Evolutionary conservation across 2,113 vertebrate species (phyloP), one percentile per base, ranked within the genome.

Genomic region (Pituophis catenifer): DNA sequence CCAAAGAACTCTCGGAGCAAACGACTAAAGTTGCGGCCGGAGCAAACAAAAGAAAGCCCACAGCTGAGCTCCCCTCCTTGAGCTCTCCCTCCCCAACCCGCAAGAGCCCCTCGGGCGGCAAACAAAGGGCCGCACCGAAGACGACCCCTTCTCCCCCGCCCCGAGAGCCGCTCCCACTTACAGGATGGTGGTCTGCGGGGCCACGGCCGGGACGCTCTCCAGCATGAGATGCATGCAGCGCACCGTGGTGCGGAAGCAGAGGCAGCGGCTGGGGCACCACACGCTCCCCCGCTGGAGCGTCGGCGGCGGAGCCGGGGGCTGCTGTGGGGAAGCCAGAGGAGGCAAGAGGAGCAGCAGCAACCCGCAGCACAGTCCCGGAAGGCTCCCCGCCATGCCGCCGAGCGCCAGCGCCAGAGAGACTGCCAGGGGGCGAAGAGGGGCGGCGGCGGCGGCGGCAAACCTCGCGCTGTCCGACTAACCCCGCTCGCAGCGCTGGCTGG

Each of bases 181-280:
- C 99, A 99, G 98, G 96, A 99, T 99, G 95, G 99, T 98, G n/a
- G 98, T 99, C 93, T 98, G 98, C 3, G 98, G 98, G 24, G 98
- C 97, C 75, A 99, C 98, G n/a, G 98, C 97, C 10, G 99, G 99
- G 91, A 99, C 98, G 81, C 97, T 97, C 94, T 99, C 99, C 98
- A 99, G 97, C 97, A 98, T 98, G 57, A 99, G 98, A 96, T 99
- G 99, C 99, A 99, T 99, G 97, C 99, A 99, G 97, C 99, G 98
- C 97, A 99, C 99, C 0, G 99, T 99, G 97, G 98, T 99, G 89
- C 99, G 98, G 97, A 99, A 99, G 95, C 99, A 99, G 26, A 99
- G 96, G 96, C 99, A 96, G 97, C 86, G 95, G 97, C 58, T 88
- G 26, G 99, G 99, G 92, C 99, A 99, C 50, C 99, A 99, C 9